Evolutionary conservation across 2,888 invertebrate genomes (phyloP), one percentile per base, ranked within the genome.

Genomic region (Allophyes oxyacanthae): DNA sequence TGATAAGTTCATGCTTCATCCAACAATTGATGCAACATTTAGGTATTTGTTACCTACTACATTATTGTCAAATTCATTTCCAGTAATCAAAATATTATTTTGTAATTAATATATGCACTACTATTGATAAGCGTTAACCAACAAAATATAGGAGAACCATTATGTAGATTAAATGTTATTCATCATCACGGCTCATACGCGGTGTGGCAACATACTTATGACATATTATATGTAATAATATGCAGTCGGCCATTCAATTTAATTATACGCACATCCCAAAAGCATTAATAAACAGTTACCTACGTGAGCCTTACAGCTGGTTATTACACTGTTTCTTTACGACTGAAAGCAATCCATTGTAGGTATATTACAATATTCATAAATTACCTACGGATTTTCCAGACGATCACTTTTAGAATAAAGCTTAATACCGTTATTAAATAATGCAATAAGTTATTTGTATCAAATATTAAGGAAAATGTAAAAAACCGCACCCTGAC

Each of bases 401-500:
- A 26, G 38, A 32, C 40, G 15, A 33, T 53, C 45, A 38, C 49
- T 44, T 34, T 13, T 33, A 30, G 20, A 53, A 46, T 28, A 51
- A 36, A 25, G 45, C 36, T 30, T 32, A 50, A 4, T 28, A 43
- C 13, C 13, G 38, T 40, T 44, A 34, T 42, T 45, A 50, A 38
- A 42, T 33, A 49, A 46, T 58, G 52, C 57, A 49, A 30, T 34
- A 54, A 40, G 46, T 30, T 14, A 50, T 58, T 68, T 34, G 30
- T 48, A 68, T 67, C 65, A 62, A 71, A 64, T 64, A 54, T 67
- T 59, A 78, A 81, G 73, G 71, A 80, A 79, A 82, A 84, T 77
- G 68, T 73, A 81, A 84, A 87, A 87, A 91, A 90, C 91, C 92
- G 90, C 92, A 91, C 92, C 93, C 91, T 83, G 86, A 90, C 85